Conservation (phyloP, 2,888 invertebrate genomes). For the Chloroclystis v-ata region DNA sequence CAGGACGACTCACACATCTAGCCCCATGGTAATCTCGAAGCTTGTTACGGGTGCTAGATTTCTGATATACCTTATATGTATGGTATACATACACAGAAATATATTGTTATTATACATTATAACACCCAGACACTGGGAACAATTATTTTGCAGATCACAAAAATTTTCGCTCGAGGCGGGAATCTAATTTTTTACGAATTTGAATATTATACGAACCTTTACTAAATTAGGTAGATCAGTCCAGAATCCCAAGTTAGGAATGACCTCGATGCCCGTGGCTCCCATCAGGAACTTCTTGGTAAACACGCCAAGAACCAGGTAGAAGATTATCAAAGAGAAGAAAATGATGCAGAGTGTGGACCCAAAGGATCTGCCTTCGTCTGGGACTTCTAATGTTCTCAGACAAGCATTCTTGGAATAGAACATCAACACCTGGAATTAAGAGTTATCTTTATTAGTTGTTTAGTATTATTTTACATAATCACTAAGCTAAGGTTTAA, state of each 20-base stretch:
- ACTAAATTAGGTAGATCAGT: constrained; percentile 82
- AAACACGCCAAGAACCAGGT: constrained; percentile 82
- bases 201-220: constrained; percentile 62
- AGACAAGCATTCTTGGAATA: constrained; percentile 73
- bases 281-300: constrained; percentile 83
- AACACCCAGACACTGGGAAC: no score
- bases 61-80: no score
- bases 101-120: no score
- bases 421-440: constrained; percentile 66
- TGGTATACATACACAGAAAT: no score
- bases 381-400: constrained; percentile 42
- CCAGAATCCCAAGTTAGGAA: constrained; percentile 88
- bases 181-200: background rate
- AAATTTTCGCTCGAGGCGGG: no score
- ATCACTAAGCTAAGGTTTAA: no score
- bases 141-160: no score
- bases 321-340: constrained; percentile 76
- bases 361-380: constrained; percentile 75
- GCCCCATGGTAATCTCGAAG: no score
- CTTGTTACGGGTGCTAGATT: no score
- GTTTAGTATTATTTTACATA: no score
- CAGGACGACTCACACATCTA: no score
- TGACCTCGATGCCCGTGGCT: constrained; percentile 83
- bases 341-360: constrained; percentile 81
- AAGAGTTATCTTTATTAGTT: no score